Conservation (phyloP, 2,113 vertebrate genomes). For the Oceanites oceanicus region DNA sequence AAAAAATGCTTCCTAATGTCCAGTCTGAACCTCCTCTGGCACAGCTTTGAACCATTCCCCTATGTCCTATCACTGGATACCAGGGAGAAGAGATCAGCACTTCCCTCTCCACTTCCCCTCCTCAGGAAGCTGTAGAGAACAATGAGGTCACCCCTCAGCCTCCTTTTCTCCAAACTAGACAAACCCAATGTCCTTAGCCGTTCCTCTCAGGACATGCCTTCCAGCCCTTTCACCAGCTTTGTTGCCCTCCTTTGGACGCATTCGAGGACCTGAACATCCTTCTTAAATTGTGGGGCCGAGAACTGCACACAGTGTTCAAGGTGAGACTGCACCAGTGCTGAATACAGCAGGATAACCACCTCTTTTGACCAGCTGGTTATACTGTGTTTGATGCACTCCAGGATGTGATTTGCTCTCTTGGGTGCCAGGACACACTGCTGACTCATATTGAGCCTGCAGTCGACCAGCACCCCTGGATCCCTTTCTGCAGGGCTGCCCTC, state of each 20-base stretch:
- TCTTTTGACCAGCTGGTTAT: neutral
- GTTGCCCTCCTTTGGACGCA: neutral
- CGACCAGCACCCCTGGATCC: neutral
- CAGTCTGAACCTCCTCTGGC: neutral
- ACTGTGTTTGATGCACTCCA: neutral
- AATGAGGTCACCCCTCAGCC: neutral
- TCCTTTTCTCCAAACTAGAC: neutral
- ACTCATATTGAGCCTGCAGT: neutral
- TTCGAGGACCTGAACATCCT: neutral
- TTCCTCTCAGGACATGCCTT: neutral
- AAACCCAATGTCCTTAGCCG: too few relatives aligned
- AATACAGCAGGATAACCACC: neutral
- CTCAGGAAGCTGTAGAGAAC: neutral
- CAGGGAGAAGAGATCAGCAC: neutral
- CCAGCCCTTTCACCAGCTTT: neutral
- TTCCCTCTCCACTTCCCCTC: neutral
- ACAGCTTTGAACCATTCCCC: neutral
- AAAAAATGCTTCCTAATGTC: neutral
- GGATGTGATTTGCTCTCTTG: neutral
- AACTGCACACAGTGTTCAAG: neutral
- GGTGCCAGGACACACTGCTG: neutral
- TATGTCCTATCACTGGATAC: accelerated
- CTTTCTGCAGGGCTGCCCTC: neutral
- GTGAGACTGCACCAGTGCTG: neutral
- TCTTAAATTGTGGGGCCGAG: neutral